Evolutionary conservation across 2,113 vertebrate species (phyloP), one percentile per base, ranked within the genome.

Genomic region (Actinemys pallida): DNA sequence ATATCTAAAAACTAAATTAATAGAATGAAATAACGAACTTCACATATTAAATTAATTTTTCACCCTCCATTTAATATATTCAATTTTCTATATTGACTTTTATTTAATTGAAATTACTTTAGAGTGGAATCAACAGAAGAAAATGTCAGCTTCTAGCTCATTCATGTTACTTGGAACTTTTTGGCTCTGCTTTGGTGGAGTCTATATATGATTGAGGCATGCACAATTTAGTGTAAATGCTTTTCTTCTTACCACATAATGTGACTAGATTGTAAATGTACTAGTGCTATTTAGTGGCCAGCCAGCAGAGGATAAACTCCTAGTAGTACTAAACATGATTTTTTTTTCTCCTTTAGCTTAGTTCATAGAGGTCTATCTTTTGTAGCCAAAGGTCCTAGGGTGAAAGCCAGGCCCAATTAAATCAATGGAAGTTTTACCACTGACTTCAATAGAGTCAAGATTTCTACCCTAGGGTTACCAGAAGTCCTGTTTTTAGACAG

Each of bases 301-400:
- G 22, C 53, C 11, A 65, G 29, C 13, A 79, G 87, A 52, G 52
- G 62, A 69, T 69, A 69, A 53, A 53, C 0, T 89, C 93, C 35
- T 85, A 17, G 1, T 11, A 29, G 2, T n/a, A 3, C 5, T 50
- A 65, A 45, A 84, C 25, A 57, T 4, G 19, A 8, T 16, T 1
- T 35, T 13, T 42, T 80, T 88, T 47, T 1, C 4, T 27, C 53
- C 7, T 84, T 84, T 35, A 81, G n/a, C 53, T 91, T 5, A 31
- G 45, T 86, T 22, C 49, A 19, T 82, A 86, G 11, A 82, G 10
- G 39, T 1, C 1, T 27, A 8, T 4, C 25, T 27, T 83, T 92
- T 79, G 81, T 86, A 69, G 8, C 35, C 62, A 65, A 17, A 65
- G 62, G 6, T 35, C 29, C 35, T 65, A 65, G 16, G 31, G 31